These are phyloP conservation scores for Chelon labrosus DNA, from an alignment of 2,797 vertebrate species.

Conservation along the genomic window DNA sequence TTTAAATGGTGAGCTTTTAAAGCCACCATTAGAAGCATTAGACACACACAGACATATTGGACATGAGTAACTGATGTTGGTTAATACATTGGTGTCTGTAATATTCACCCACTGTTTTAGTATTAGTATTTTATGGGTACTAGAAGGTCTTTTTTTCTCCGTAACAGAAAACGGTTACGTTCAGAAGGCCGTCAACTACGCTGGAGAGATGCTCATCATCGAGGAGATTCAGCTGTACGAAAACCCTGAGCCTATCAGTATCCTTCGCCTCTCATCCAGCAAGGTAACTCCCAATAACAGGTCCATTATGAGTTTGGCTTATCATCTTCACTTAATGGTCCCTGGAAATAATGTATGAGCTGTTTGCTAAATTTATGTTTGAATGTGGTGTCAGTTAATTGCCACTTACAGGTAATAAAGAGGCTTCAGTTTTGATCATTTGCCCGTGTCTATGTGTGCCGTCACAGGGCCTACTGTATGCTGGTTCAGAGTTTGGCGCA, in stretches of 20 bases:
- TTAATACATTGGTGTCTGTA: no score
- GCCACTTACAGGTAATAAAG: background rate
- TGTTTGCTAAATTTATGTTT: constrained; percentile 6
- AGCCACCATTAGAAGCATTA: background rate
- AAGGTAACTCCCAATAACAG: constrained; percentile 68
- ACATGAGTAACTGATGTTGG: background rate
- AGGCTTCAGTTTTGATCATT: background rate
- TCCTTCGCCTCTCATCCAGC: constrained; percentile 79
- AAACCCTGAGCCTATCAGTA: constrained; percentile 69
- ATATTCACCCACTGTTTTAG: no score
- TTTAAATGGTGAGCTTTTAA: background rate
- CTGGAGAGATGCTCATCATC: constrained; percentile 84
- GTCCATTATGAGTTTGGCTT: background rate
- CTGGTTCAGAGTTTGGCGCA: constrained; percentile 77
- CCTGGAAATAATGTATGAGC: background rate
- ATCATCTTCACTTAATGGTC: background rate
- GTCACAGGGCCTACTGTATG: constrained; percentile 81
- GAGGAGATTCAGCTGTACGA: constrained; percentile 85
- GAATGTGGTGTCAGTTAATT: constrained; percentile 12
- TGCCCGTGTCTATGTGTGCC: constrained; percentile 23
- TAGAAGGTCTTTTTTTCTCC: background rate
- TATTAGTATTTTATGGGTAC: no score
- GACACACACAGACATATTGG: background rate
- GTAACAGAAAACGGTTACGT: constrained; percentile 84
- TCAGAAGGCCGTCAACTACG: constrained; percentile 86